These are phyloP conservation scores for Verasper variegatus DNA, from an alignment of 2,113 vertebrate species.

Conservation along the genomic window DNA sequence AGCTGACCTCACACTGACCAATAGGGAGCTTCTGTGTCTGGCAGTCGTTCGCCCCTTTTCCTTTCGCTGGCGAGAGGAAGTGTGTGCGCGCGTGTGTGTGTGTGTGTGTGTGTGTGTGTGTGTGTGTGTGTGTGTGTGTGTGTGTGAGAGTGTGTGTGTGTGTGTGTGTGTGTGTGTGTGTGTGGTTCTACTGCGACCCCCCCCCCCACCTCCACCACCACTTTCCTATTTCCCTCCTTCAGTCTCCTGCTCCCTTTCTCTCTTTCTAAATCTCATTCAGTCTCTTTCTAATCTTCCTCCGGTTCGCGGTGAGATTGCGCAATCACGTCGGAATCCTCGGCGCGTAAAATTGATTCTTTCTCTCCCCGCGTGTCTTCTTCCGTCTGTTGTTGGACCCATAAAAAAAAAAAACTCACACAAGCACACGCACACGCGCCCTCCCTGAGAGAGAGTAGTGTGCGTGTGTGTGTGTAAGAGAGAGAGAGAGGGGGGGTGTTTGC, in stretches of 20 bases:
- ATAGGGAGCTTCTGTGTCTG: conserved; percentile 90
- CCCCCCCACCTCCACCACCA: not conserved
- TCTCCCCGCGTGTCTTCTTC: conserved; percentile 58
- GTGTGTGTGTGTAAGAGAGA: not conserved
- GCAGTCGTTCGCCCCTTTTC: conserved; percentile 58
- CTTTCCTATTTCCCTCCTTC: conserved; percentile 54
- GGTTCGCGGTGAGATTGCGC: conserved; percentile 76
- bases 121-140: not conserved
- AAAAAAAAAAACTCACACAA: not conserved
- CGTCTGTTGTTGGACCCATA: conserved; percentile 64
- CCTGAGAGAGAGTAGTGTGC: not conserved
- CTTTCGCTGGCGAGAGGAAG: conserved; percentile 67
- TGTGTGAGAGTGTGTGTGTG: too few species aligned
- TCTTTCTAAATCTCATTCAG: conserved; percentile 54
- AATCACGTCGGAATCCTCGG: conserved; percentile 74
- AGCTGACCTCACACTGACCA: conserved; percentile 97
- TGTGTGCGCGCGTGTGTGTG: not conserved
- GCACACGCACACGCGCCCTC: conserved; percentile 14
- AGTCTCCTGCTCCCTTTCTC: conserved; percentile 33
- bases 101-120: not conserved
- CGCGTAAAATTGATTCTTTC: conserved; percentile 79
- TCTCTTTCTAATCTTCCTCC: conserved; percentile 61
- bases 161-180: not conserved
- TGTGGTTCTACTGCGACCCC: too few species aligned
- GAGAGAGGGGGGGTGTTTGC: not conserved